These are phyloP conservation scores for Invenusta paracnida DNA, from an alignment of 2,888 invertebrate species.

Conservation along the genomic window DNA sequence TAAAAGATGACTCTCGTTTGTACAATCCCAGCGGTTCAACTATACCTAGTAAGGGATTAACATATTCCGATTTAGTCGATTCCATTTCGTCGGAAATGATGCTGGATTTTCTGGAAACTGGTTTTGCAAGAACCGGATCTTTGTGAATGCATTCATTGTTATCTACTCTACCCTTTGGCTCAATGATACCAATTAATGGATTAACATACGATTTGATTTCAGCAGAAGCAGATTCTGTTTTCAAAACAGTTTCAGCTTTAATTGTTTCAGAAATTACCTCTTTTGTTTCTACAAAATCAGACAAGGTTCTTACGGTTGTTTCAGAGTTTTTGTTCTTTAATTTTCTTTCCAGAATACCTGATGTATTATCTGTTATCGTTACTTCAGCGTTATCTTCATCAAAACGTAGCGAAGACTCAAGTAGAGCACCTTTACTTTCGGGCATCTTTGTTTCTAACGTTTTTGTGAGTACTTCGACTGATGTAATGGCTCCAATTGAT, in stretches of 20 bases:
- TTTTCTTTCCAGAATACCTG: too few species aligned
- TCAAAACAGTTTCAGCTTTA: not conserved
- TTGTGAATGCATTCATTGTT: not conserved
- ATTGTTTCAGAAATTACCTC: not conserved
- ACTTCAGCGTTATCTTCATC: too few species aligned
- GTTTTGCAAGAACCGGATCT: too few species aligned
- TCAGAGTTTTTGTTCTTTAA: not conserved
- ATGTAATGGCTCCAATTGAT: too few species aligned
- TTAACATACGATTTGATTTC: not conserved
- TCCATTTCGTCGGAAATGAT: too few species aligned
- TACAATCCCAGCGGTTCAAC: not conserved
- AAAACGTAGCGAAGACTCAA: too few species aligned
- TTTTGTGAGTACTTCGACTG: too few species aligned
- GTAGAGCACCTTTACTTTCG: too few species aligned
- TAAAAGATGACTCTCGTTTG: too few species aligned
- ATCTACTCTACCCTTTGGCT: not conserved
- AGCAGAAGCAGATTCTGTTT: not conserved
- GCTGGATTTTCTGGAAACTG: too few species aligned
- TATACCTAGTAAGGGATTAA: not conserved
- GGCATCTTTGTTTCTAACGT: too few species aligned
- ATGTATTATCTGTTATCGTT: too few species aligned
- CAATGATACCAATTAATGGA: not conserved
- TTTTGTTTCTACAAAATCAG: not conserved
- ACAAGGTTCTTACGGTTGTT: not conserved
- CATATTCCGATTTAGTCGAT: not conserved